Base-by-base conservation (phyloP, 2,113 vertebrate genomes). In the Crotalus tigris region DNA sequence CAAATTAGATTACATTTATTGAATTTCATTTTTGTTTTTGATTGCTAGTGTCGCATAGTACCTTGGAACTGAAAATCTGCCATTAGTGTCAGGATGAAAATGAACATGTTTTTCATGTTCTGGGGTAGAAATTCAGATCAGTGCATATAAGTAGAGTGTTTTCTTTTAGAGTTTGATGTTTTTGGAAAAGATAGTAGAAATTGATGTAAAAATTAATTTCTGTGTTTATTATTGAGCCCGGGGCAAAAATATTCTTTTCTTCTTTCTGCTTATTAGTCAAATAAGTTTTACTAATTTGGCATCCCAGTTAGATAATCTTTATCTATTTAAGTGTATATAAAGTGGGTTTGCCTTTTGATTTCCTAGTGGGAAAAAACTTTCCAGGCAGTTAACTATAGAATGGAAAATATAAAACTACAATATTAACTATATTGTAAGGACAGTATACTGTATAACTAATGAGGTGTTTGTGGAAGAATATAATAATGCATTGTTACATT, bases 91-190 rank as follows among this genome's bases (percentile, higher is more conserved):
- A 89, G 54, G 91, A 87, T 89, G 12, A 69, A 64, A 90, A 95
- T 13, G 90, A 95, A 89, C 93, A 24, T 91, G 39, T 94, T 96
- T 95, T 97, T 96, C 96, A 96, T 95, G 49, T 95, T 94, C 92
- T 46, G 95, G 95, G 96, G 94, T 94, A 96, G 93, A 94, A 91
- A 51, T 94, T 89, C 0, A 51, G 92, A 75, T 95, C 91, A 93
- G 94, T 94, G 92, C 86, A 93, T 92, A 94, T 88, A 90, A 88
- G 93, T 95, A 1, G n/a, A 23, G 15, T 33, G 55, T 26, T 59
- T 53, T 33, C 29, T n/a, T 91, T 59, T 44, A 29, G 29, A 53
- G 53, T 64, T 53, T 53, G 24, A 95, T 95, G 95, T 92, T 96
- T 95, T 96, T 94, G 81, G 94, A 94, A 93, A 92, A 64, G 51